These are phyloP conservation scores for Enteromius treurensis DNA, from an alignment of 2,797 vertebrate species.

Conservation along the genomic window DNA sequence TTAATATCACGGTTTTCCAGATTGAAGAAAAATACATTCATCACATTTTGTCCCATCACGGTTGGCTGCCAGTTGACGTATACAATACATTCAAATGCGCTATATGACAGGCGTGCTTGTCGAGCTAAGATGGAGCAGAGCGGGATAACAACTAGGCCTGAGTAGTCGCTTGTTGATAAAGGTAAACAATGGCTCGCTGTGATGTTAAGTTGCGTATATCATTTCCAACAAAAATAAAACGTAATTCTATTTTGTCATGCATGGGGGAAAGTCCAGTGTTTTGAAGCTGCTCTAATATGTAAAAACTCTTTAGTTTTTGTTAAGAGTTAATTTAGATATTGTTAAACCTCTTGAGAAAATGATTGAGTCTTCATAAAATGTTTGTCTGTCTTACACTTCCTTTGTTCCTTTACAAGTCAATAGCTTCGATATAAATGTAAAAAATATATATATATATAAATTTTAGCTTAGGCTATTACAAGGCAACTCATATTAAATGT, in stretches of 20 bases:
- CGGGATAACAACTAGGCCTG: slow-evolving; percentile 32
- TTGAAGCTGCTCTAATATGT: not conserved
- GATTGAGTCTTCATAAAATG: not conserved
- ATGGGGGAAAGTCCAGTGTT: not conserved
- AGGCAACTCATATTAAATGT: not conserved
- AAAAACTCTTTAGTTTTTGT: not conserved
- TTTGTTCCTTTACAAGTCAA: not conserved
- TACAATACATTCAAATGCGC: slow-evolving; percentile 53
- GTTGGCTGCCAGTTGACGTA: slow-evolving; percentile 28
- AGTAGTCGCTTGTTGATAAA: slow-evolving; percentile 56
- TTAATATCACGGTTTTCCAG: not conserved
- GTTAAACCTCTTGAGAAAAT: not conserved
- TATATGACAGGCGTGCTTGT: slow-evolving; percentile 31
- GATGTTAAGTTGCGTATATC: not conserved
- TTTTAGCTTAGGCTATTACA: not conserved
- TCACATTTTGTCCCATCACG: slow-evolving; percentile 49
- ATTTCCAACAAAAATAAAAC: not conserved
- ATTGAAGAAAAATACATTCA: slow-evolving; percentile 37
- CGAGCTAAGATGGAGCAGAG: slow-evolving; percentile 46
- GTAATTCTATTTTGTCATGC: not conserved
- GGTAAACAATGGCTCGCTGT: not conserved
- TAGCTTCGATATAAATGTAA: no score
- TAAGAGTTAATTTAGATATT: not conserved
- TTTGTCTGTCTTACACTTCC: not conserved
- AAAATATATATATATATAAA: no score